Evolutionary conservation across 2,797 vertebrate species (phyloP).

Genomic region (Oophaga sylvatica): DNA sequence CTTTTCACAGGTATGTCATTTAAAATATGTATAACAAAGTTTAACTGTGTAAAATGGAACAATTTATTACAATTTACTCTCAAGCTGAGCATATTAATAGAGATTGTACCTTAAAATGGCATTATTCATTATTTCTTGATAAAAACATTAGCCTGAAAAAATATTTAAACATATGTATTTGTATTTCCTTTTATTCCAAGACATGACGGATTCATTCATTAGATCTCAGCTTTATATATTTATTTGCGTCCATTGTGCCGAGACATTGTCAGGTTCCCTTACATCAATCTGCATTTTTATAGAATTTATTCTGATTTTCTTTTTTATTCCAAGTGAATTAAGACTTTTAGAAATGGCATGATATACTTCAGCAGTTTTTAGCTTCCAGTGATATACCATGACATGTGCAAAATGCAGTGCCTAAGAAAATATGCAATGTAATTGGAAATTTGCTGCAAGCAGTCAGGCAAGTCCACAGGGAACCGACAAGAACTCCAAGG

Average conservation of each 20-base stretch:
- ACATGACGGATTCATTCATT: not conserved
- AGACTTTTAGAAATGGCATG: slow-evolving; percentile 51
- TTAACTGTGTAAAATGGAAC: not conserved
- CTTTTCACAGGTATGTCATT: not conserved
- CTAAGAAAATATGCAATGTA: slow-evolving; percentile 56
- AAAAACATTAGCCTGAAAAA: not conserved
- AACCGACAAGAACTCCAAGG: slow-evolving; percentile 53
- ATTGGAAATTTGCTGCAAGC: slow-evolving; percentile 60
- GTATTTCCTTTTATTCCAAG: not conserved
- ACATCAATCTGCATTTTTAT: slow-evolving; percentile 44
- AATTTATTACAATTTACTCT: not conserved
- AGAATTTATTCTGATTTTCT: slow-evolving; percentile 24
- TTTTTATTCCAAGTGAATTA: slow-evolving; percentile 49
- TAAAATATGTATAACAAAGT: not conserved
- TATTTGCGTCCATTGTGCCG: slow-evolving; percentile 10
- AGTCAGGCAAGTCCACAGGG: slow-evolving; percentile 54
- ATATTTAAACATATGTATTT: not conserved
- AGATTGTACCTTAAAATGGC: not conserved
- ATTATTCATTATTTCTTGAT: not conserved
- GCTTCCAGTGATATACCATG: slow-evolving; percentile 53
- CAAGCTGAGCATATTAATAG: not conserved
- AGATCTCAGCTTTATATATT: not conserved
- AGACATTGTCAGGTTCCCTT: slow-evolving; percentile 4
- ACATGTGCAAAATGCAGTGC: slow-evolving; percentile 57
- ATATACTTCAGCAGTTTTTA: slow-evolving; percentile 49